Conservation (phyloP, 1,140 invertebrate species). For the Listronotus bonariensis region DNA sequence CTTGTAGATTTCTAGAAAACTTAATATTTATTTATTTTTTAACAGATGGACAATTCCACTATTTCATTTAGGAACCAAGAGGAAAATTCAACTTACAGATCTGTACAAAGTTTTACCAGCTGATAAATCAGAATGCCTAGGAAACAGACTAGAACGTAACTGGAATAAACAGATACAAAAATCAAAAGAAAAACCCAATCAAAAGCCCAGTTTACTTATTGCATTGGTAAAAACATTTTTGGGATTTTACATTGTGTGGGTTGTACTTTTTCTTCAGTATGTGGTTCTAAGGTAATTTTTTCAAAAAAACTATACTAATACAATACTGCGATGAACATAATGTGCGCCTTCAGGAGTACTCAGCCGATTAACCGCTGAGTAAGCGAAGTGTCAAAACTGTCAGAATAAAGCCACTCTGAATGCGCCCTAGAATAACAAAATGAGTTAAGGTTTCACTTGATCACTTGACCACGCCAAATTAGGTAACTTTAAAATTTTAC, state of each 20-base stretch:
- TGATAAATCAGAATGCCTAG: slow-evolving; percentile 52
- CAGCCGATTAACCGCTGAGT: too few species aligned
- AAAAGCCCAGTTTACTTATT: slow-evolving; percentile 51
- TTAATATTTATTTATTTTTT: too few species aligned
- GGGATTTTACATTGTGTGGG: slow-evolving; percentile 57
- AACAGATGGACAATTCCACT: slow-evolving; percentile 49
- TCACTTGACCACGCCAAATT: too few species aligned
- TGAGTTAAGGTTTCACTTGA: too few species aligned
- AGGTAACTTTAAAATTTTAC: too few species aligned
- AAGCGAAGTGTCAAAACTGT: too few species aligned
- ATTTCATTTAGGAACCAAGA: slow-evolving; percentile 42
- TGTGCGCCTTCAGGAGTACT: too few species aligned
- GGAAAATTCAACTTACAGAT: slow-evolving; percentile 45
- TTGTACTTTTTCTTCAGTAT: slow-evolving; percentile 53
- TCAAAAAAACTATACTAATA: slow-evolving; percentile 10
- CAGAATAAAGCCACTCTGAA: too few species aligned
- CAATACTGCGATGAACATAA: neutral
- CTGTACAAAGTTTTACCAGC: slow-evolving; percentile 44
- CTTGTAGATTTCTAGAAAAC: too few species aligned
- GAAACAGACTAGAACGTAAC: slow-evolving; percentile 57
- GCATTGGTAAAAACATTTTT: slow-evolving; percentile 57
- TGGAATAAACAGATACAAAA: slow-evolving; percentile 58
- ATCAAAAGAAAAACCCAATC: slow-evolving; percentile 34
- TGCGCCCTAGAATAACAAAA: too few species aligned
- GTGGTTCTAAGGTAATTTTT: slow-evolving; percentile 56